phyloP scores from a whole-genome alignment of 2,888 invertebrate genomes.

The Sepiola atlantica region DNA sequence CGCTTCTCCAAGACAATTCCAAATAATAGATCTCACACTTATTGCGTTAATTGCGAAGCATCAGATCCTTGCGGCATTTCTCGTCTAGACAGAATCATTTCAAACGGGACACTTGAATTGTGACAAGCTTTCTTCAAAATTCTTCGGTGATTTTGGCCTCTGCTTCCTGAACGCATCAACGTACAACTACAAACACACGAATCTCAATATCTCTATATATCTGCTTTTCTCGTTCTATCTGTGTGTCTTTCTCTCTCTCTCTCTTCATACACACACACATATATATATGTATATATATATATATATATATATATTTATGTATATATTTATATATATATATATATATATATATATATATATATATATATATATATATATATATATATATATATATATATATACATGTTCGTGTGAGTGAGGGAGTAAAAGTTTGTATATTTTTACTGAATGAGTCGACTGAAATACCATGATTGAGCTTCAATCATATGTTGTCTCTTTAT shows the following conservation, averaged over 20 bases:
- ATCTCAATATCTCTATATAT: too few species aligned
- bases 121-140: not conserved
- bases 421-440: too few species aligned
- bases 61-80: not conserved
- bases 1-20: not conserved
- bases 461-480: too few species aligned
- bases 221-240: not conserved
- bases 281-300: not conserved
- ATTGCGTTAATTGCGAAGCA: not conserved
- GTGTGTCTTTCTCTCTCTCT: not conserved
- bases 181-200: too few species aligned
- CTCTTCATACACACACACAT: not conserved
- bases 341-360: not conserved
- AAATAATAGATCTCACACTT: not conserved
- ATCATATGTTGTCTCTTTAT: too few species aligned
- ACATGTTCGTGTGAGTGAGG: too few species aligned
- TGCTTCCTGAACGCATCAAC: not conserved
- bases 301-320: not conserved
- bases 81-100: slow-evolving; percentile 12
- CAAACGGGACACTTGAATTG: not conserved
- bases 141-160: not conserved
- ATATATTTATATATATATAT: not conserved
- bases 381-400: not conserved
- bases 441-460: too few species aligned
- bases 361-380: not conserved